phyloP scores from a whole-genome alignment of 2,797 vertebrate species.

The Staurois parvus region DNA sequence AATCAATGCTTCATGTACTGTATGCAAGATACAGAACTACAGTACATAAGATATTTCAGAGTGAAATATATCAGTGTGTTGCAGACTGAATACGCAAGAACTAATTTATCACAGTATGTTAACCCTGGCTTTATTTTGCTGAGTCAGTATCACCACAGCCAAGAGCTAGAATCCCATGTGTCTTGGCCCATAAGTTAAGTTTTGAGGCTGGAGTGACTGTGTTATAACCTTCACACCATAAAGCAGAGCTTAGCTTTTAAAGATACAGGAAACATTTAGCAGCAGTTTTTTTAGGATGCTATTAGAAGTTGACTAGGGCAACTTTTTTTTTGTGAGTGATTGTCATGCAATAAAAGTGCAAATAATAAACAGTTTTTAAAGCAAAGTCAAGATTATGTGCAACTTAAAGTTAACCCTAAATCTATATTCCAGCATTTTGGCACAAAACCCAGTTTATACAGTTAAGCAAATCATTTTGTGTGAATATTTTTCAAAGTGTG shows the following conservation, averaged over 20 bases:
- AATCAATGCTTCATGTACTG: not conserved
- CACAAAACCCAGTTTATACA: too few relatives aligned
- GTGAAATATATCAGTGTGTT: conserved; percentile 13
- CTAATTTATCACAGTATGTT: not conserved
- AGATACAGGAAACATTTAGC: not conserved
- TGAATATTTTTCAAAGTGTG: too few relatives aligned
- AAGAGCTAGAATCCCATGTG: not conserved
- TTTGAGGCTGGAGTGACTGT: not conserved
- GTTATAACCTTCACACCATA: conserved; percentile 10
- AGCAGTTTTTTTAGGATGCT: not conserved
- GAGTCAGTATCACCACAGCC: not conserved
- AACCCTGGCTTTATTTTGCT: not conserved
- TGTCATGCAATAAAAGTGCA: too few relatives aligned
- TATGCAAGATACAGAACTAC: not conserved
- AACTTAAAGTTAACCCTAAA: too few relatives aligned
- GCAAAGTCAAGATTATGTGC: too few relatives aligned
- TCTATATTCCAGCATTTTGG: too few relatives aligned
- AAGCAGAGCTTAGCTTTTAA: not conserved
- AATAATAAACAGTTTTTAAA: too few relatives aligned
- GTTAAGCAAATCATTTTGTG: too few relatives aligned
- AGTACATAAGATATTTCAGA: not conserved
- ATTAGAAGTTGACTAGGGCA: too few relatives aligned
- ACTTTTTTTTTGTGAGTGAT: too few relatives aligned
- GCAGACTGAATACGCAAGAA: not conserved
- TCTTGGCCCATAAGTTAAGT: not conserved